Conservation (phyloP, 1,140 invertebrate genomes). For the Rhyacophila brunnea region DNA sequence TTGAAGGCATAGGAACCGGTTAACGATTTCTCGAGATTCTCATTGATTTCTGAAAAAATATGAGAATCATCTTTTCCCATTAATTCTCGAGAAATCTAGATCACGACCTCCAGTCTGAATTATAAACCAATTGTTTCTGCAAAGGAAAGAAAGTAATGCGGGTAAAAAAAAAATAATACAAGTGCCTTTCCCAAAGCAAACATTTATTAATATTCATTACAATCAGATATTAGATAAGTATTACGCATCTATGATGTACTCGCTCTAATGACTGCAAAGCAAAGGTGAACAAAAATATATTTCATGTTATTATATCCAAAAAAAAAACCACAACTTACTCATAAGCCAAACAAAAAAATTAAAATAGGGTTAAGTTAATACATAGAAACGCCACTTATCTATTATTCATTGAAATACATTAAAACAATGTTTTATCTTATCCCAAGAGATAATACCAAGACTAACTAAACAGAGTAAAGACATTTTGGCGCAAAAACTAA, state of each 20-base stretch:
- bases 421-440: conserved; percentile 15
- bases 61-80: too few species aligned
- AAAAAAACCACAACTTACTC: conserved; percentile 15
- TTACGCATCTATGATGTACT: conserved; percentile 29
- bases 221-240: conserved; percentile 34
- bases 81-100: too few species aligned
- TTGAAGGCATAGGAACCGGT: too few species aligned
- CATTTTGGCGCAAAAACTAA: conserved; percentile 38
- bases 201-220: conserved; percentile 35
- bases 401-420: conserved; percentile 31
- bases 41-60: too few species aligned
- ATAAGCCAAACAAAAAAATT: conserved; percentile 30
- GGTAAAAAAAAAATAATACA: neutral
- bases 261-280: conserved; percentile 20
- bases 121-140: too few species aligned
- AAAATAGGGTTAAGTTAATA: conserved; percentile 6
- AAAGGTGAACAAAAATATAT: conserved; percentile 3
- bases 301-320: conserved; percentile 3
- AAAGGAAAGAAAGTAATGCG: too few species aligned
- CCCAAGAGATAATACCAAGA: conserved; percentile 49
- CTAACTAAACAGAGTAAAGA: conserved; percentile 50
- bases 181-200: conserved; percentile 24
- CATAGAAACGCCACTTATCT: conserved; percentile 34
- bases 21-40: too few species aligned
- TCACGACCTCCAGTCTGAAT: too few species aligned